Base-by-base conservation (phyloP, 1,140 invertebrate genomes). In the Camponotus floridanus region DNA sequence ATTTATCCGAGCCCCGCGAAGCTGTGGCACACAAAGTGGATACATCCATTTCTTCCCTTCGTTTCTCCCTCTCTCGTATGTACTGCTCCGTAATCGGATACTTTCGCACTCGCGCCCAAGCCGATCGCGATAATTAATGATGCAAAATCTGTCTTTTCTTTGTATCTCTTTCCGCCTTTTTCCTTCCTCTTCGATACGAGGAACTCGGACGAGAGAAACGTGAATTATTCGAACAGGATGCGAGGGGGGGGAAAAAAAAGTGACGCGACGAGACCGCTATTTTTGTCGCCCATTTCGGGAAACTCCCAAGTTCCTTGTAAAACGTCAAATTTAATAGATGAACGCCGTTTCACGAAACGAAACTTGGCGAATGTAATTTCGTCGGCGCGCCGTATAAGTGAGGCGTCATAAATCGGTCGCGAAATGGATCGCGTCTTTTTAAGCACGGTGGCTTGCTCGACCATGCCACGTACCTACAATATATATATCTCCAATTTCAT, bases 111-210 rank as follows among this genome's bases (percentile, higher is more conserved):
- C 91, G 90, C 87, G 70, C n/a, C 59, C 88, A 33, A 79, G 67
- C 87, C 85, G 87, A 91, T 92, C 87, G 88, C 89, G 86, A 92
- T 93, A 93, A 93, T 93, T 93, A 92, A 93, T 93, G 92, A 90
- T 89, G 48, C 84, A 86, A 89, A 93, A 93, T 92, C 71, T 84
- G 87, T 83, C 86, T 85, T 87, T 48, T 26, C 26, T 48, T 85
- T 87, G 88, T 88, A 90, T 87, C 91, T 90, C 6, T 90, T 88
- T 67, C 86, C 74, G 90, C 91, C 89, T 86, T 57, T 88, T 73
- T 36, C 78, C 42, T 48, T 31, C 15, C 31, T 45, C 36, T 45
- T 51, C 59, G 18, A n/a, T 11, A 15, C 15, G 36, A 48, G 21
- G 61, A 36, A 42, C 26, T 21, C 7, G 2, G 9, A 39, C 6